Evolutionary conservation across 2,888 invertebrate species (phyloP).

Genomic region (Zygaena filipendulae): DNA sequence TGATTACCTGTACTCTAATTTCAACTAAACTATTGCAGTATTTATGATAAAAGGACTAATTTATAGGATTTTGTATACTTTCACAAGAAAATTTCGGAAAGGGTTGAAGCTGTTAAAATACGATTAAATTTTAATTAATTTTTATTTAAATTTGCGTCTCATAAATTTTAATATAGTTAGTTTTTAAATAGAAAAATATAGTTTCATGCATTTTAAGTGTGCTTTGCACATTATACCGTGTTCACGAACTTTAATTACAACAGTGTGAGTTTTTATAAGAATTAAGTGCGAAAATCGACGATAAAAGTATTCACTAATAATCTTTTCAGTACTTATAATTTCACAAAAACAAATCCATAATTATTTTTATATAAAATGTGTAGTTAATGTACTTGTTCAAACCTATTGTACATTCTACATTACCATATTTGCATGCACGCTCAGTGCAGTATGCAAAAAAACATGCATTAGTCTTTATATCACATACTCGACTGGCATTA

Average conservation of each 20-base stretch:
- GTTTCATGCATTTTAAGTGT: constrained; percentile 47
- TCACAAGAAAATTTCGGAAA: constrained; percentile 5
- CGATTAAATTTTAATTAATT: too few relatives aligned
- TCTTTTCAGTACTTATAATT: too few relatives aligned
- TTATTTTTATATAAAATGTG: too few relatives aligned
- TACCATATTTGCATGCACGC: constrained; percentile 64
- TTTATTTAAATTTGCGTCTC: too few relatives aligned
- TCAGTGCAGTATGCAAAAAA: constrained; percentile 53
- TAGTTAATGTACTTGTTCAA: too few relatives aligned
- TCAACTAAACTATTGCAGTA: constrained; percentile 47
- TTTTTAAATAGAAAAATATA: too few relatives aligned
- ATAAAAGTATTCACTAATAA: too few relatives aligned
- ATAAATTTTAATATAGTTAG: too few relatives aligned
- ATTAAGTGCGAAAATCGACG: too few relatives aligned
- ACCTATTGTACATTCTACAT: too few relatives aligned
- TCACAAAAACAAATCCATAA: too few relatives aligned
- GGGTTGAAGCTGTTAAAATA: not conserved
- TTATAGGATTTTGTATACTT: constrained; percentile 4
- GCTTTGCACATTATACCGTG: constrained; percentile 30
- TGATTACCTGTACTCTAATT: constrained; percentile 34
- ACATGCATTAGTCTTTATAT: constrained; percentile 62
- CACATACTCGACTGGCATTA: constrained; percentile 70
- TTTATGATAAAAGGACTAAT: too few relatives aligned
- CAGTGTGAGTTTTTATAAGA: constrained; percentile 22
- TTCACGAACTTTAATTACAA: constrained; percentile 24